Percentiles rank a stretch among this genome's conserved stretches.
Evolutionary conservation across 2,797 vertebrate genomes (phyloP).

Genomic region (Helicolenus hilgendorfi): DNA sequence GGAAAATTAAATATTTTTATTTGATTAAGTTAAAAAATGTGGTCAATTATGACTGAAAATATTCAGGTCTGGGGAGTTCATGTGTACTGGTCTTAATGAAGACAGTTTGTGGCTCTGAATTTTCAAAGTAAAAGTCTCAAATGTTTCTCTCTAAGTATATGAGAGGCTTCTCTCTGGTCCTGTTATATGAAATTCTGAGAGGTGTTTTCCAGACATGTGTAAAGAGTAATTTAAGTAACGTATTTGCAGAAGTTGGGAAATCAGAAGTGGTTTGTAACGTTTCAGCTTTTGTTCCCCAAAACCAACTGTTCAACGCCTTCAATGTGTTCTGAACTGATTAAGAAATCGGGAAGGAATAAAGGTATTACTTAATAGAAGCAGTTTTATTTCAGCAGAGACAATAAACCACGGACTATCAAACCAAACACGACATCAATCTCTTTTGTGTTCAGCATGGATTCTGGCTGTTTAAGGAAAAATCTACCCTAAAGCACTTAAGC

Average conservation of each 20-base stretch:
- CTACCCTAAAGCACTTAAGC: not conserved
- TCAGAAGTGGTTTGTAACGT: not conserved
- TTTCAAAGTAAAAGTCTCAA: not conserved
- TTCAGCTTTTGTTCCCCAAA: not conserved
- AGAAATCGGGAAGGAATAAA: not conserved
- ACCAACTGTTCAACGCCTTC: not conserved
- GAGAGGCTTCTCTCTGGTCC: not conserved
- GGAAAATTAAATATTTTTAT: not conserved
- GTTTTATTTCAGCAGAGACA: not conserved
- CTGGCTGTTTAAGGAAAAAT: not conserved
- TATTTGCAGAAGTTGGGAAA: not conserved
- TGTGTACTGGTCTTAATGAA: not conserved
- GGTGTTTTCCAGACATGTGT: not conserved
- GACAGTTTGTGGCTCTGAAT: not conserved
- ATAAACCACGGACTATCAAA: not conserved
- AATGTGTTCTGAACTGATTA: not conserved
- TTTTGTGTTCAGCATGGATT: not conserved
- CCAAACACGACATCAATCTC: not conserved
- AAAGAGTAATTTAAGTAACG: not conserved
- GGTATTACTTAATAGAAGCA: not conserved
- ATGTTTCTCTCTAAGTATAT: not conserved
- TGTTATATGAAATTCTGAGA: not conserved
- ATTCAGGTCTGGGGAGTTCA: not conserved
- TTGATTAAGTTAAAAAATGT: not conserved
- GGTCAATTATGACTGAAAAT: not conserved